Evolutionary conservation across 2,888 invertebrate species (phyloP).

Genomic region (Pseudococcus jackbeardsleyi): DNA sequence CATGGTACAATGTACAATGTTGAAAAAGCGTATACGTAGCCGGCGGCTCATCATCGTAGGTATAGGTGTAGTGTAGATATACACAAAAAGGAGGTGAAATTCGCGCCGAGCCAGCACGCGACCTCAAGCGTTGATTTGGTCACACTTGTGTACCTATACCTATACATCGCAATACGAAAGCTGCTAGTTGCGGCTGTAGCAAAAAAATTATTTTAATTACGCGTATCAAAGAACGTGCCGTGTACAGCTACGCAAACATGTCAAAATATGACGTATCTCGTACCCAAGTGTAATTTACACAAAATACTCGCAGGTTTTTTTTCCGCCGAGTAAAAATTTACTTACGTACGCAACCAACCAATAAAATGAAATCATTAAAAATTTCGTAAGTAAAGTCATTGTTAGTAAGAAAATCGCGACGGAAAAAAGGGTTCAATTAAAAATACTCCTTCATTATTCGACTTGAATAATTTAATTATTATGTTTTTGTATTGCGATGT

Average conservation of each 20-base stretch:
- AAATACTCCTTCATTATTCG: constrained; percentile 19
- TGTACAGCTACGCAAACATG: constrained; percentile 35
- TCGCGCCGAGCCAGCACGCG: constrained; percentile 20
- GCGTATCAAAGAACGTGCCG: neutral
- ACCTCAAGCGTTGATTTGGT: constrained; percentile 48
- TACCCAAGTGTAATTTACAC: neutral
- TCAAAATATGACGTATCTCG: constrained; percentile 29
- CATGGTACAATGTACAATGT: neutral
- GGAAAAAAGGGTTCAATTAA: neutral
- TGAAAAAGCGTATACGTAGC: neutral
- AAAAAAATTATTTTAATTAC: constrained; percentile 44
- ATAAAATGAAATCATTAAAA: constrained; percentile 31
- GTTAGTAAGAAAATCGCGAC: neutral
- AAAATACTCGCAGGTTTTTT: constrained; percentile 13
- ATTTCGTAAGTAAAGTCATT: constrained; percentile 35
- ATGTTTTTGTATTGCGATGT: neutral
- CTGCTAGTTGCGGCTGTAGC: neutral
- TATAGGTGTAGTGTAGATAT: too few relatives aligned
- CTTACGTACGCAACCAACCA: neutral
- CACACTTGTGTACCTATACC: neutral
- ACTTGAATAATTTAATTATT: constrained; percentile 12
- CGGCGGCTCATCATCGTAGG: neutral
- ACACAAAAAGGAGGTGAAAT: constrained; percentile 26
- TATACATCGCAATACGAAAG: neutral
- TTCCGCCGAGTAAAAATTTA: neutral